Evolutionary conservation across 2,113 vertebrate species (phyloP), one percentile per base, ranked within the genome.

Genomic region (Melanotaenia duboulayi): DNA sequence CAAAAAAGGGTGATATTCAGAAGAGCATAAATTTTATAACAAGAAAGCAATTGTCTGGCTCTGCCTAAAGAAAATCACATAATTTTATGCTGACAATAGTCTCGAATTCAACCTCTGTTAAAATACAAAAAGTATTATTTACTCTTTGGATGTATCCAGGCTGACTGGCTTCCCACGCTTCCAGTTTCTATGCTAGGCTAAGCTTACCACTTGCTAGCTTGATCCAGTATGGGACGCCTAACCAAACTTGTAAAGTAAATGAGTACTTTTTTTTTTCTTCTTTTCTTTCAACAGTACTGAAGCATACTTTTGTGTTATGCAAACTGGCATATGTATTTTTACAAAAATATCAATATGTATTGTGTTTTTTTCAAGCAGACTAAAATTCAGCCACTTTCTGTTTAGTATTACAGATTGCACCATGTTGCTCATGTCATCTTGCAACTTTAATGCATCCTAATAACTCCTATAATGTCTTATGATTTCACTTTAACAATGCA

Each of bases 391-490:
- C 14, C 14, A 40, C 13, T 28, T 17, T 10, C 2, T 49, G 0
- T n/a, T 64, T 22, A 60, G n/a, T 10, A 37, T 62, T 22, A 65
- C 39, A 80, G 76, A 73, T 44, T 65, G 60, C 63, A 69, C 50
- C 4, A 3, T 52, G 20, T 75, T 25, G 14, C 52, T 74, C 64
- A 19, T 14, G 48, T 61, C 50, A 68, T 51, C 23, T 22, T 13
- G 39, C 24, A 28, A 37, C 35, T 6, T 1, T 60, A 49, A 50
- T 24, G 57, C 5, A 25, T 2, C 11, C 63, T 17, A 40, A 24
- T 28, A 14, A 12, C 51, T 57, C 2, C 8, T 0, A 20, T 1
- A 5, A 8, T 49, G 4, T 57, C n/a, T 56, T 28, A 37, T 24
- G 7, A 23, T 23, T 61, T 49, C 28, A 28, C 28, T 28, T 28